Conservation (phyloP, 2,113 vertebrate genomes). For the Otus sunia region DNA sequence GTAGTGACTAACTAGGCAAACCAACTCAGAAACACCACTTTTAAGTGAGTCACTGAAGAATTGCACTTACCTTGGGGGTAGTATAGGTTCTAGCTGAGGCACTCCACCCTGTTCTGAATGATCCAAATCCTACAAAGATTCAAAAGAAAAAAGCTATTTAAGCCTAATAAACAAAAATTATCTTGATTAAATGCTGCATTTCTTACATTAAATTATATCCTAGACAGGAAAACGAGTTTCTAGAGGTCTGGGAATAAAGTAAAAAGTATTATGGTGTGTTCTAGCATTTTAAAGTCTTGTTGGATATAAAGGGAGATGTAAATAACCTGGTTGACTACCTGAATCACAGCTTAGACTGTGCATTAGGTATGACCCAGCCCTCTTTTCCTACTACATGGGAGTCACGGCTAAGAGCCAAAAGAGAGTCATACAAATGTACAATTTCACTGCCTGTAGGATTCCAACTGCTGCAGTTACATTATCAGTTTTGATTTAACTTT, state of each 20-base stretch:
- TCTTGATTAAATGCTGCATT: background rate
- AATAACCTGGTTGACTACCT: background rate
- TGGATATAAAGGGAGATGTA: background rate
- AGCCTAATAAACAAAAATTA: background rate
- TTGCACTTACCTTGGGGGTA: slow-evolving; percentile 81
- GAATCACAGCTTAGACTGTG: background rate
- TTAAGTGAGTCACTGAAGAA: background rate
- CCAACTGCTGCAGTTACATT: background rate
- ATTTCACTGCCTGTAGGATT: background rate
- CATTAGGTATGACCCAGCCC: background rate
- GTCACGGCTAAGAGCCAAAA: background rate
- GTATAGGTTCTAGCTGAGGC: slow-evolving; percentile 55
- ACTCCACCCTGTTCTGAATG: slow-evolving; percentile 40
- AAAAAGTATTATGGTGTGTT: background rate
- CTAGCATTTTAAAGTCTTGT: background rate
- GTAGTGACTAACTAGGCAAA: background rate
- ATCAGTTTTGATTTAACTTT: background rate
- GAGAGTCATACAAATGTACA: background rate
- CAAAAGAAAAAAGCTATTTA: slow-evolving; percentile 17
- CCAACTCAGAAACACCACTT: background rate
- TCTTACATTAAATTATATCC: background rate
- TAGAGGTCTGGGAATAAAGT: background rate
- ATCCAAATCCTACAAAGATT: slow-evolving; percentile 72
- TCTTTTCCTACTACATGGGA: background rate
- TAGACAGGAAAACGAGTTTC: background rate